Conservation (phyloP, 2,888 invertebrate species). For the Drosophila demipolita region DNA sequence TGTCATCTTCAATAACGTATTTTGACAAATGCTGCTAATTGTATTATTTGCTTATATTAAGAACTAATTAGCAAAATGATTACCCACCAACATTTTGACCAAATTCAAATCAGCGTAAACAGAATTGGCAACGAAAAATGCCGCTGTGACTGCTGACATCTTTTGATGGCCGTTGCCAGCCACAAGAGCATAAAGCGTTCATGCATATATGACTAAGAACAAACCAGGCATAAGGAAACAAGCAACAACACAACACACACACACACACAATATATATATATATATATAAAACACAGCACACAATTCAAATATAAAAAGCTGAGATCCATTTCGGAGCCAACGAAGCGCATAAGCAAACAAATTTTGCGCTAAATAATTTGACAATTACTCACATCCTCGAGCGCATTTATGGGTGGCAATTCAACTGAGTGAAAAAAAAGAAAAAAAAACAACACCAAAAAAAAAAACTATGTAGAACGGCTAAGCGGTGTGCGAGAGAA, state of each 20-base stretch:
- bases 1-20: background rate
- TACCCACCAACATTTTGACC: conserved; percentile 23
- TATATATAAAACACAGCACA: conserved; percentile 9
- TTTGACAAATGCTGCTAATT: background rate
- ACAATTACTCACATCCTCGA: conserved; percentile 84
- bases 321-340: conserved; percentile 81
- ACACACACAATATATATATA: background rate
- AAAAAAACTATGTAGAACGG: conserved; percentile 53
- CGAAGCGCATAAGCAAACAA: conserved; percentile 84
- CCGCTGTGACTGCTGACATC: conserved; percentile 6
- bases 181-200: conserved; percentile 71
- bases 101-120: conserved; percentile 62
- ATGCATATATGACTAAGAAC: conserved; percentile 81
- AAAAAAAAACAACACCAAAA: conserved; percentile 33
- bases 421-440: conserved; percentile 49
- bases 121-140: conserved; percentile 43
- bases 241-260: conserved; percentile 24
- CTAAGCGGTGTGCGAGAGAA: conserved; percentile 8
- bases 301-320: conserved; percentile 56
- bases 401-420: conserved; percentile 55
- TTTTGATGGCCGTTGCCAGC: conserved; percentile 19
- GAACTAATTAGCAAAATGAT: conserved; percentile 67
- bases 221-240: conserved; percentile 73
- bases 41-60: conserved; percentile 15
- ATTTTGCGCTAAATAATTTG: conserved; percentile 85